Evolutionary conservation across 2,888 invertebrate genomes (phyloP), one percentile per base, ranked within the genome.

Genomic region (Caenorhabditis panamensis): DNA sequence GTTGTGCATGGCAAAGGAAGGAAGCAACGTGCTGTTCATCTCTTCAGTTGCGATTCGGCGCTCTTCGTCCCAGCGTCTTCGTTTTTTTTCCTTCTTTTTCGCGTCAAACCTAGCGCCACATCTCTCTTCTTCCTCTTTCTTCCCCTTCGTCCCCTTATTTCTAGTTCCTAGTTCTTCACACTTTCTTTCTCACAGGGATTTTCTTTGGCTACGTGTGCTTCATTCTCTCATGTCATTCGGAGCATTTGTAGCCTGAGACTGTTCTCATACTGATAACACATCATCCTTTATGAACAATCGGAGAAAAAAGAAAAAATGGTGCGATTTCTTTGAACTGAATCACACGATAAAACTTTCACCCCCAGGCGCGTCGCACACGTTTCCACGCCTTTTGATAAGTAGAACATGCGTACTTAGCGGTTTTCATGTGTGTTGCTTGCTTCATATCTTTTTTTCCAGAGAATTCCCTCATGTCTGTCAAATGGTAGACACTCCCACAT

Each of bases 301-400:
- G 31, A 31, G 31, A 31, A 31, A 31, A 31, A 31, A 31, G 31
- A 31, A 9, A 31, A 31, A 53, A 71, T 78, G 77, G 77, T 78
- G 69, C 77, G 77, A 78, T 78, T 78, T 78, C 69, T 64, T 41
- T 69, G 69, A 78, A 78, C 71, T 69, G 69, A 69, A 78, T 78
- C 77, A 54, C 69, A 78, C 64, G 77, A 78, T 78, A 71, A 78
- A 59, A 69, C 59, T 66, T 66, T 66, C 44, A 51, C 63, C 56
- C 59, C 58, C 47, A 64, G 28, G 51, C 64, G 49, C 28, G 51
- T 62, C 51, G 63, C 62, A 69, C 69, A 66, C 37, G 69, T 71
- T 69, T 63, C 56, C 62, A 68, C 63, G 63, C 63, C 41, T 64
- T 31, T 63, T 44, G 77, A 78, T 77, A 77, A 77, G 68, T 76